Evolutionary conservation across 2,888 invertebrate species (phyloP), one percentile per base, ranked within the genome.

Genomic region (Drosophila vallismaia): DNA sequence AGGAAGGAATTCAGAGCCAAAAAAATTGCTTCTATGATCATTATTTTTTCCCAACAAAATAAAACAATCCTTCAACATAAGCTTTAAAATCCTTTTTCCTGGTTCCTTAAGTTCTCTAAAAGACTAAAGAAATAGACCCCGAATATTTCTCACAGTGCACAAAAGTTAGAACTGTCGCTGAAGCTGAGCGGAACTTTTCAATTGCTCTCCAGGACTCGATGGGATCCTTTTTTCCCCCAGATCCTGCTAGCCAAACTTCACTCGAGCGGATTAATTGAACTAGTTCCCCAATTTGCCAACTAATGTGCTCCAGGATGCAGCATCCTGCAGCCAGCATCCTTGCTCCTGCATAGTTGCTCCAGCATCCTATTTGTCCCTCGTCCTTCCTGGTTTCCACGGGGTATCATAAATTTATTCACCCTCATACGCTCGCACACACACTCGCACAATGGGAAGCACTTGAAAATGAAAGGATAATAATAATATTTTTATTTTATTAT

Each of bases 401-500:
- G 49, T 33, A 50, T 40, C 50, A 44, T 58, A 50, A 58, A 45
- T 33, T 40, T 58, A 14, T 19, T 33, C 50, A 40, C 58, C 45
- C 45, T 5, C 52, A 14, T 29, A 28, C 45, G 19, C 31, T 50
- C 45, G 14, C 8, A 12, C 26, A 9, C 28, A 24, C 64, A 58
- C 38, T 40, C 45, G 33, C 64, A 42, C 74, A 82, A 76, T 82
- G 69, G 66, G 64, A 68, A 63, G 64, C 57, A 48, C 79, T 80
- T 67, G 67, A 71, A 76, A 70, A 71, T 62, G 72, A 71, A 70
- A 70, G 69, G 72, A 70, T 70, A 71, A 70, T 69, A 69, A 69
- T 70, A 70, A 70, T 62, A 70, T 71, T 69, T 69, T 69, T 71
- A 69, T 60, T 70, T 54, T 62, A 64, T 64, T 64, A 64, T 64